Evolutionary conservation across 1,140 invertebrate species (phyloP).

Genomic region (Wasmannia auropunctata): DNA sequence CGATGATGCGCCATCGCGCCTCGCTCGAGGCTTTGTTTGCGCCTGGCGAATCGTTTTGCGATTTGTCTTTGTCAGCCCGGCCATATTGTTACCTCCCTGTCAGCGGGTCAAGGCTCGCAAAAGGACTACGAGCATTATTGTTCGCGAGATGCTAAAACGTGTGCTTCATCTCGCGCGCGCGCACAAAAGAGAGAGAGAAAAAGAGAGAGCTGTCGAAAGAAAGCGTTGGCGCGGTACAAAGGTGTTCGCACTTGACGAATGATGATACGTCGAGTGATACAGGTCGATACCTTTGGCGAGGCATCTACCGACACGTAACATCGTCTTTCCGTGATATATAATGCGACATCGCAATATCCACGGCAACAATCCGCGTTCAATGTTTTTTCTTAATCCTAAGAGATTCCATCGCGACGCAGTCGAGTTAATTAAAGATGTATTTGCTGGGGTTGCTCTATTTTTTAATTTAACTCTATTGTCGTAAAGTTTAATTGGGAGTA

Average conservation of each 20-base stretch:
- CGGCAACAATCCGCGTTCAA: no score
- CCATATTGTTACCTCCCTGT: background rate
- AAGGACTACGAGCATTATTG: slow-evolving; percentile 28
- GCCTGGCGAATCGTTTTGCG: slow-evolving; percentile 34
- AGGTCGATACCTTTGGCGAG: background rate
- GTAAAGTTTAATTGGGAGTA: slow-evolving; percentile 38
- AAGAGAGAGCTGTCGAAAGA: background rate
- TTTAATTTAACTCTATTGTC: slow-evolving; percentile 9
- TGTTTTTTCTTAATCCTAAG: background rate
- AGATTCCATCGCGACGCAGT: background rate
- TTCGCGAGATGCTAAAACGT: slow-evolving; percentile 37
- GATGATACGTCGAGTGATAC: background rate
- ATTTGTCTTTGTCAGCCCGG: slow-evolving; percentile 51
- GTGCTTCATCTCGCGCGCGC: background rate
- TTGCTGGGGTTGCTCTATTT: background rate
- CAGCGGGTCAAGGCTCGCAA: slow-evolving; percentile 25
- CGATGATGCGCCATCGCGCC: slow-evolving; percentile 24
- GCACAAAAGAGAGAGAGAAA: no score
- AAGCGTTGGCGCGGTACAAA: background rate
- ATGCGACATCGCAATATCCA: background rate
- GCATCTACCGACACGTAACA: background rate
- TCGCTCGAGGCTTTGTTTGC: slow-evolving; percentile 31
- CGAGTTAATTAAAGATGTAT: background rate
- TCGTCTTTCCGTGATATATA: background rate
- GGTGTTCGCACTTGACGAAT: slow-evolving; percentile 27